phyloP scores from a whole-genome alignment of 2,113 vertebrate species.

The Marmota flaviventris region DNA sequence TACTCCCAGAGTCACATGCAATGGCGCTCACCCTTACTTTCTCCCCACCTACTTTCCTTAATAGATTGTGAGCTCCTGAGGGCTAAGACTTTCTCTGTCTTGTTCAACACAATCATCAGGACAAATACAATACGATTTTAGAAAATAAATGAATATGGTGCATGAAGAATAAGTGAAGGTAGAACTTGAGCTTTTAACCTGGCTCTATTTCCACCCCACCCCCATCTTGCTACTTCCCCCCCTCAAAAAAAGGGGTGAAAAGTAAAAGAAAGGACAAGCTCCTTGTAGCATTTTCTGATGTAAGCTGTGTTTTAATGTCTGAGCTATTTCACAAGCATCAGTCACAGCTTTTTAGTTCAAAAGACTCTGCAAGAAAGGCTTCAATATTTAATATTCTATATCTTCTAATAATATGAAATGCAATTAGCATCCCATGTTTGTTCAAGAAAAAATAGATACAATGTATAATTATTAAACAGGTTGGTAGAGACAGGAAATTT shows the following conservation, averaged over 20 bases:
- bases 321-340: background rate
- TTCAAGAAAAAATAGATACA: constrained; percentile 67
- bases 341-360: constrained; percentile 17
- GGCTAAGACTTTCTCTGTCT: background rate
- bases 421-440: constrained; percentile 66
- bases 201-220: background rate
- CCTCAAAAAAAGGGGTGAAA: background rate
- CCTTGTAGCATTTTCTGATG: background rate
- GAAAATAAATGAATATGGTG: background rate
- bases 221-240: background rate
- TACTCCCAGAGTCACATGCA: too few species aligned
- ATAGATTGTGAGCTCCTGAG: background rate
- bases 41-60: background rate
- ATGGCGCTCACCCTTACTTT: background rate
- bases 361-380: constrained; percentile 1
- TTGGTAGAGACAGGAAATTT: constrained; percentile 69
- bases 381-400: constrained; percentile 77
- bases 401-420: constrained; percentile 78
- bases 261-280: background rate
- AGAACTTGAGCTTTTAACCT: background rate
- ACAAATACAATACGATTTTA: background rate
- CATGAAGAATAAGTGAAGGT: background rate
- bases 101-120: background rate
- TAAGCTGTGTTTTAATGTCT: background rate
- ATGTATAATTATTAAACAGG: constrained; percentile 77